A percentile compares a stretch with the other conserved stretches of the same genome.
Evolutionary conservation across 2,113 vertebrate genomes (phyloP).

Genomic region (Orcinus orca): DNA sequence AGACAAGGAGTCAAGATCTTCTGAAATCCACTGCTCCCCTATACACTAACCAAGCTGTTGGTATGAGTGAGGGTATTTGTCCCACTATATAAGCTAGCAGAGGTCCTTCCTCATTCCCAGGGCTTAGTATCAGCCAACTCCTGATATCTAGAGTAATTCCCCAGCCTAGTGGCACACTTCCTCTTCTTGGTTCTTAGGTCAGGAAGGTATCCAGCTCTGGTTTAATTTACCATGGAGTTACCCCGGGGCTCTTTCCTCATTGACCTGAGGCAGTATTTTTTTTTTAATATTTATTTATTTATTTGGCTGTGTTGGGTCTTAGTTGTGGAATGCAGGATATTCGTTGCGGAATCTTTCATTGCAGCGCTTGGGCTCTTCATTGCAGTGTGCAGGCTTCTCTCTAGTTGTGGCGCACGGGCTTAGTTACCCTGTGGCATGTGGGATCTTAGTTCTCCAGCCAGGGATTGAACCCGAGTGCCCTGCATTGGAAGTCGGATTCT

Average conservation of each 20-base stretch:
- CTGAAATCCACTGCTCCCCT: neutral
- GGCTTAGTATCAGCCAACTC: neutral
- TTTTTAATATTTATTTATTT: too few relatives aligned
- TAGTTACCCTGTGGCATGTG: too few relatives aligned
- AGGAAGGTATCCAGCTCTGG: neutral
- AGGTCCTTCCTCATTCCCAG: neutral
- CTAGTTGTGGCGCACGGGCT: too few relatives aligned
- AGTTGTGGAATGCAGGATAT: too few relatives aligned
- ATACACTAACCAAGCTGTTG: neutral
- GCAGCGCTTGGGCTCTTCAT: too few relatives aligned
- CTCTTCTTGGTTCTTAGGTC: neutral
- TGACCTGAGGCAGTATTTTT: neutral
- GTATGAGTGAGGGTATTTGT: neutral
- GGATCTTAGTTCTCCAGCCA: too few relatives aligned
- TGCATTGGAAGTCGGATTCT: too few relatives aligned
- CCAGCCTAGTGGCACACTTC: neutral
- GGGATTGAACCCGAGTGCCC: too few relatives aligned
- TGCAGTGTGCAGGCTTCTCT: too few relatives aligned
- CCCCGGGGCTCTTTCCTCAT: neutral
- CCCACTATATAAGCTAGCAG: neutral
- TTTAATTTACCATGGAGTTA: conserved; percentile 17
- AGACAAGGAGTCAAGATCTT: neutral
- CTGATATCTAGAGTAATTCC: neutral
- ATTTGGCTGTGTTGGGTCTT: too few relatives aligned
- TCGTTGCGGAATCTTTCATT: too few relatives aligned